Conservation (phyloP, 2,797 vertebrate species). For the Emys orbicularis region DNA sequence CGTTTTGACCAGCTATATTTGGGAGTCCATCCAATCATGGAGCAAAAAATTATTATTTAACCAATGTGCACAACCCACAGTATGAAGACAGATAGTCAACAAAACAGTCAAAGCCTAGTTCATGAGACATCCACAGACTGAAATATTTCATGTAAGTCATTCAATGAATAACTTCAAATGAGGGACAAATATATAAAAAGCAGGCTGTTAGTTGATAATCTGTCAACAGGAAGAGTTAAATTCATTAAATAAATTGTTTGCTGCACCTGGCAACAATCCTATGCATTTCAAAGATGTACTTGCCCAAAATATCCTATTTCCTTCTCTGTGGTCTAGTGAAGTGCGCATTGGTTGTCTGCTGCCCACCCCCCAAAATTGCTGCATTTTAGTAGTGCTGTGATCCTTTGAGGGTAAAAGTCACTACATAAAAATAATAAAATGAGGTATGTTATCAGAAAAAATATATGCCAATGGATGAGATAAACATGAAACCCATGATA, state of each 20-base stretch:
- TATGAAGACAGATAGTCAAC: not conserved
- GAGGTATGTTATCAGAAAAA: not conserved
- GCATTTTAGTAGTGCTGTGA: not conserved
- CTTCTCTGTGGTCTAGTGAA: not conserved
- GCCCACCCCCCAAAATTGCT: not conserved
- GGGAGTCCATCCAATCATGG: not conserved
- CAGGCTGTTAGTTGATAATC: not conserved
- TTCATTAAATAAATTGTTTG: not conserved
- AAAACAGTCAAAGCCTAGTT: not conserved
- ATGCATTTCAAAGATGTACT: not conserved
- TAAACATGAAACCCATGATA: not conserved
- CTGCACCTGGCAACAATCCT: not conserved
- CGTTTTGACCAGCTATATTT: not conserved
- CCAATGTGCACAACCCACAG: not conserved
- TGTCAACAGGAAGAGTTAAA: not conserved
- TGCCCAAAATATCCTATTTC: not conserved
- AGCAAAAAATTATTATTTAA: not conserved
- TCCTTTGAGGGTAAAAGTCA: not conserved
- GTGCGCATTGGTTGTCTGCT: not conserved
- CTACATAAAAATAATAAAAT: not conserved
- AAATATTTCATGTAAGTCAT: not conserved
- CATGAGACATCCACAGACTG: not conserved
- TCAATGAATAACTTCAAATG: not conserved
- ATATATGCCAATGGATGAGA: not conserved
- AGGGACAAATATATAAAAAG: not conserved